These are phyloP conservation scores for Magallana angulata DNA, from an alignment of 1,140 invertebrate genomes.

Conservation along the genomic window DNA sequence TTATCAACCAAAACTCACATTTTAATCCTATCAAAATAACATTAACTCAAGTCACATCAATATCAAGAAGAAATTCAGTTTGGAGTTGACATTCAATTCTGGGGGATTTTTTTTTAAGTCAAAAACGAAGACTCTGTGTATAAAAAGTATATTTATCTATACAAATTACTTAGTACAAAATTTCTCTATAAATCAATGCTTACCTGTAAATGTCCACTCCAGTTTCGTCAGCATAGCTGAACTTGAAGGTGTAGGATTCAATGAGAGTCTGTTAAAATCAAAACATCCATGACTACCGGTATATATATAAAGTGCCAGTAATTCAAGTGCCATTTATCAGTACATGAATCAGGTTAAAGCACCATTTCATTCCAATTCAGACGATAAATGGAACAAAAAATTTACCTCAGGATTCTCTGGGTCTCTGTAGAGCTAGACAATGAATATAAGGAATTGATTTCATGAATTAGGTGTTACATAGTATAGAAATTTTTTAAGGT, in stretches of 20 bases:
- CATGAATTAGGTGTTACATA: too few species aligned
- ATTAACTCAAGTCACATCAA: too few species aligned
- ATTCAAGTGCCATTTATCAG: background rate
- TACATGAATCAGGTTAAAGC: background rate
- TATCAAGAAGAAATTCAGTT: too few species aligned
- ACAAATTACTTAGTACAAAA: background rate
- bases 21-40: too few species aligned
- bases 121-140: background rate
- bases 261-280: constrained; percentile 74
- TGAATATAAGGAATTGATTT: too few species aligned
- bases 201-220: constrained; percentile 78
- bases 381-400: background rate
- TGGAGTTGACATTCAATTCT: too few species aligned
- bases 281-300: background rate
- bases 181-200: background rate
- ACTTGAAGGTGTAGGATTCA: constrained; percentile 79
- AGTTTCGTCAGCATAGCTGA: constrained; percentile 72
- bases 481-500: too few species aligned
- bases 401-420: constrained; percentile 76
- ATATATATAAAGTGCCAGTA: too few species aligned
- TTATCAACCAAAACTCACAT: too few species aligned
- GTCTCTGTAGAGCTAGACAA: constrained; percentile 75
- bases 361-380: too few species aligned
- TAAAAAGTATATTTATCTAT: background rate
- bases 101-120: too few species aligned